Base-by-base conservation (phyloP, 2,888 invertebrate species). In the Sesamia inferens region DNA sequence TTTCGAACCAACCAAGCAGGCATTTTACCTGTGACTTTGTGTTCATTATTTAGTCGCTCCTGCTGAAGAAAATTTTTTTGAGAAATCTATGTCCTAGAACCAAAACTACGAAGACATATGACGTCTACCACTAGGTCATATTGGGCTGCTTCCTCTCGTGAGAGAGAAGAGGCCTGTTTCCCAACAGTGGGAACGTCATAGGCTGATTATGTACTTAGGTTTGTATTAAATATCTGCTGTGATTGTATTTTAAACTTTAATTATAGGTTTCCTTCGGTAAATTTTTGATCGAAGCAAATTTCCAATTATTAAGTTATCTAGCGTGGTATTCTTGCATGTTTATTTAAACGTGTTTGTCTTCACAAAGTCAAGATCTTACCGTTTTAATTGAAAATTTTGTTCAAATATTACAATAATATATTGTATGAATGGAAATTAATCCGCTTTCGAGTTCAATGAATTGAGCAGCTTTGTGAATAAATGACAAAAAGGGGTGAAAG, bases 391-490 rank as follows among this genome's bases (percentile, higher is more conserved):
- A 71, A 85, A 80, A 81, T 77, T 76, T 81, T 76, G 74, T 80
- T 76, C 55, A 79, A 87, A 85, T 63, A 80, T 74, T 68, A 67
- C 48, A 74, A 77, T 58, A 69, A 62, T 79, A 74, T 70, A 74
- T 78, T 74, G 64, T 83, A 78, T 71, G 66, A 83, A 82, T 86
- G 70, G 62, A 79, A 82, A 87, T 88, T 78, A 87, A 87, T 81
- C 79, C 82, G 66, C 51, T 85, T 80, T 80, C 19, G 68, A 64
- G 58, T 63, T 66, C 74, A 63, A 68, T 75, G 76, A 78, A 85
- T 83, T 74, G 74, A 76, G 58, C 66, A 74, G 81, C 74, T 86
- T 75, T 86, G 57, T 84, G 76, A 82, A 85, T 86, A 81, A 81
- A 79, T 72, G 78, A 82, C 69, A 79, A 79, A 81, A 77, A 69